Base-by-base conservation (phyloP, 1,140 invertebrate species). In the Leptinotarsa texana region DNA sequence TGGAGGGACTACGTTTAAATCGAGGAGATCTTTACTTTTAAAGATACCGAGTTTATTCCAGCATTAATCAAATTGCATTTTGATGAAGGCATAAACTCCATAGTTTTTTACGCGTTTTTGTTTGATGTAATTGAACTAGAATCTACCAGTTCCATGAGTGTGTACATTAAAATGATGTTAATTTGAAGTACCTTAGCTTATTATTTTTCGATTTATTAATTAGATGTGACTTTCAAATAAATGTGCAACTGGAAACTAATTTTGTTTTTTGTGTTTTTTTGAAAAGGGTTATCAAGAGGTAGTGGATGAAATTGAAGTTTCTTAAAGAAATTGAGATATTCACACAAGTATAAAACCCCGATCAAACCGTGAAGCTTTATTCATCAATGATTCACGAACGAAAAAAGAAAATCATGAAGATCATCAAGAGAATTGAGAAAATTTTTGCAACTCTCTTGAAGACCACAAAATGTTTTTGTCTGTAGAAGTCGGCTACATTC, bases 281-380 rank as follows among this genome's bases (percentile, higher is more conserved):
- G 77, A 84, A 82, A 84, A 84, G 83, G 83, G 78, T 81, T 83
- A 82, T 81, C 81, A 84, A 80, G 82, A 83, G 80, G 79, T 81
- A 80, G 82, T 79, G 83, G 81, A 82, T 84, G 82, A 84, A 82
- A 80, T 83, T 82, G 79, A 83, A 80, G 80, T 80, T 80, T 82
- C 77, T 80, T 75, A 73, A 77, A 65, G 63, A 65, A 65, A 65
- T 65, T 65, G 63, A 65, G 75, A 70, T 75, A 76, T 57, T 57
- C 51, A 57, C 51, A 57, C 51, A 57, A 57, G 51, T 57, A 57
- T 57, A 57, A 57, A 57, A 57, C 51, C 51, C 15, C 51, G 33
- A 42, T 57, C 51, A 57, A 57, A 57, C 15, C 51, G n/a, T 57
- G 51, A 57, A 57, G 51, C 51, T 57, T 57, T 57, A 79, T 78